These are phyloP conservation scores for Lacanobia wlatinum DNA, from an alignment of 2,888 invertebrate genomes.

Conservation along the genomic window DNA sequence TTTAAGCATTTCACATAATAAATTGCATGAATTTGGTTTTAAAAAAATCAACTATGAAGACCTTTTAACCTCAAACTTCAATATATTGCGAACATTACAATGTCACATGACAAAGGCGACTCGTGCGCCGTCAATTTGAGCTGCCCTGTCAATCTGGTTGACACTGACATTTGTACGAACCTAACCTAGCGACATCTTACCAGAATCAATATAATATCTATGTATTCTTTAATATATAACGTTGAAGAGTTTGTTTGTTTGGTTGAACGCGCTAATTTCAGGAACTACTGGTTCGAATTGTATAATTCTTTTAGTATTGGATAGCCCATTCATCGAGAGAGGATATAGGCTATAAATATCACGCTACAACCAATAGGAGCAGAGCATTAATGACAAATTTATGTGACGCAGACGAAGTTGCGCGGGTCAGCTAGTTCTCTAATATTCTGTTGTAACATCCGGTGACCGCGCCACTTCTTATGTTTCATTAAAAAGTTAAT, in stretches of 20 bases:
- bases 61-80: constrained; percentile 19
- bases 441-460: constrained; percentile 55
- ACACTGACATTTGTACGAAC: constrained; percentile 62
- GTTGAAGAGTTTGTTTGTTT: no score
- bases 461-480: constrained; percentile 42
- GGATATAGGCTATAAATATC: no score
- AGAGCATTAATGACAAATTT: no score
- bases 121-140: constrained; percentile 69
- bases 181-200: constrained; percentile 22
- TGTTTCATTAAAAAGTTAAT: constrained; percentile 53
- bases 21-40: not conserved
- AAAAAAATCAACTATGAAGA: no score
- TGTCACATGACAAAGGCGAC: constrained; percentile 30
- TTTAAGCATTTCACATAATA: not conserved
- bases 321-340: no score
- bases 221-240: no score
- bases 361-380: no score
- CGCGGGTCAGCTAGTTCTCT: constrained; percentile 1
- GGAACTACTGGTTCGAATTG: no score
- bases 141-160: constrained; percentile 60
- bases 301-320: no score
- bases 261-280: no score
- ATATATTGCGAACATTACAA: constrained; percentile 23
- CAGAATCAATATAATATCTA: constrained; percentile 20
- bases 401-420: no score